These are phyloP conservation scores for Archivesica marissinica DNA, from an alignment of 1,140 invertebrate species.

Conservation along the genomic window DNA sequence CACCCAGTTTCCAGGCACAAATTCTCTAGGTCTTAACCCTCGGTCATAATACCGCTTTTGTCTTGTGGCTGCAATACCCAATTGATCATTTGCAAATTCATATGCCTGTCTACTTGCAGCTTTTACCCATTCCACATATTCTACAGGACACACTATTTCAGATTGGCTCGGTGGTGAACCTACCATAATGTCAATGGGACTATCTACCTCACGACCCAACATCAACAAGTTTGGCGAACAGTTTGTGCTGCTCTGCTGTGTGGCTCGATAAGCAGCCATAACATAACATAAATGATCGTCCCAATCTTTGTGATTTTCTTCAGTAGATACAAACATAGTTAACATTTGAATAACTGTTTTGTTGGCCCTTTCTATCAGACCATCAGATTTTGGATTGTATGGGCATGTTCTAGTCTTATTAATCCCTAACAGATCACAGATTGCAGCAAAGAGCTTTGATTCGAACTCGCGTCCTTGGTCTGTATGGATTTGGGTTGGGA, in stretches of 20 bases:
- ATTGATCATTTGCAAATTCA: constrained; percentile 12
- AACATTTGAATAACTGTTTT: constrained; percentile 70
- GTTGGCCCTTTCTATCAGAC: constrained; percentile 77
- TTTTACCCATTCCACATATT: constrained; percentile 53
- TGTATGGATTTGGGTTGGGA: constrained; percentile 61
- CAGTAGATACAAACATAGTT: constrained; percentile 26
- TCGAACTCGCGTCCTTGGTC: constrained; percentile 68
- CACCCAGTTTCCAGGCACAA: constrained; percentile 51
- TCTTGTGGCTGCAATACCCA: constrained; percentile 27
- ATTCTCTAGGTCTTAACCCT: constrained; percentile 56
- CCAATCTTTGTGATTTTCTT: constrained; percentile 67
- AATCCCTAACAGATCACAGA: constrained; percentile 57
- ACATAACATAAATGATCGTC: constrained; percentile 69
- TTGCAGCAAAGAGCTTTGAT: constrained; percentile 67
- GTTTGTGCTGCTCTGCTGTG: constrained; percentile 61
- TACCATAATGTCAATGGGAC: constrained; percentile 61
- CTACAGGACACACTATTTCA: constrained; percentile 23
- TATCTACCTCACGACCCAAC: constrained; percentile 56
- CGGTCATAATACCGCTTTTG: constrained; percentile 66
- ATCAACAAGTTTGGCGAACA: constrained; percentile 65
- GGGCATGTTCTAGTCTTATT: constrained; percentile 72
- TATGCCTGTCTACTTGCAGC: background rate
- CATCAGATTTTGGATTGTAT: constrained; percentile 80
- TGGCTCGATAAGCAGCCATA: constrained; percentile 66
- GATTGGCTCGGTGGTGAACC: background rate